Base-by-base conservation (phyloP, 2,113 vertebrate species). In the Laterallus jamaicensis region DNA sequence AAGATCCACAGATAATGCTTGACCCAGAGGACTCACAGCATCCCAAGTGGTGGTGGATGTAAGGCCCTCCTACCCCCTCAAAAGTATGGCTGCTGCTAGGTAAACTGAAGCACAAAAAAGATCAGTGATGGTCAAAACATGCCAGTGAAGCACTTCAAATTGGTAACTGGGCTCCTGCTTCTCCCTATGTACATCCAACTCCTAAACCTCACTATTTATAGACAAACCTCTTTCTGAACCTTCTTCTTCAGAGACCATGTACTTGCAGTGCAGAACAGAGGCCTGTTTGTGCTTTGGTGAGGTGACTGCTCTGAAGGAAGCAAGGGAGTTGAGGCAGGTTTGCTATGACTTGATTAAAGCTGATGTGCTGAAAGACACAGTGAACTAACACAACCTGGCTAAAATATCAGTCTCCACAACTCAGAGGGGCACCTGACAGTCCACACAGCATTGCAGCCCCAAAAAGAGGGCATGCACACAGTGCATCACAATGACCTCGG, bases 381-480 rank as follows among this genome's bases (percentile, higher is more conserved):
- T 3, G 22, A 90, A 20, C 7, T 11, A 44, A 35, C 44, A 35
- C 39, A 71, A 22, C 50, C 37, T 15, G 28, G 37, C 47, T 91
- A 16, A 44, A 78, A 58, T 6, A 47, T 15, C 12, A 2, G 66
- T 26, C 47, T 50, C 50, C 49, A 40, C 17, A 39, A n/a, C 52
- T 42, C 2, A 1, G 26, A 75, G 52, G 32, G 44, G 19, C 79
- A 73, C 24, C 66, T n/a, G 52, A 37, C 17, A 39, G 22, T 35
- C 62, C 49, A 6, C 49, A 6, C 68, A 82, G 47, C 50, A 62
- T 28, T 78, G 6, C 1, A 2, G 35, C 20, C 44, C 40, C n/a
- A 6, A 9, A 35, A 47, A 66, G 44, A 47, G 42, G 13, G 14
- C 47, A 35, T 0, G 0, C 6, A 25, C 35, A 14, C 13, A 4